Base-by-base conservation (phyloP, 1,140 invertebrate species). In the Drosophila carrolli region DNA sequence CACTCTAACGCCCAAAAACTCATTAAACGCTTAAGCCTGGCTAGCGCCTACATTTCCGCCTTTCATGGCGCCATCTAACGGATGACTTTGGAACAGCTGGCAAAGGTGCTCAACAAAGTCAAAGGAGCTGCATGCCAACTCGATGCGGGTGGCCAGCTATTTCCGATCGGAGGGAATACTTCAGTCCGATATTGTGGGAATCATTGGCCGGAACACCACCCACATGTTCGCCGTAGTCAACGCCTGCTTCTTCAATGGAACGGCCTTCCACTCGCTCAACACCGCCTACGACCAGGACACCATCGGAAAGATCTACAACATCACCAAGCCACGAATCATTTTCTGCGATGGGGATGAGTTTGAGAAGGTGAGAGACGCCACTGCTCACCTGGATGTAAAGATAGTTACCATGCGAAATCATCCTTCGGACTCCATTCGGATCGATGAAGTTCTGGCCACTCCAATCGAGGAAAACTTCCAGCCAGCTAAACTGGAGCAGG, bases 231-330 rank as follows among this genome's bases (percentile, higher is more conserved):
- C 86, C 0, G 78, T 90, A 3, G 67, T 50, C 4, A 86, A 90
- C 19, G 86, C 50, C 7, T 90, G 86, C n/a, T 90, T 90, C 14
- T 90, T 90, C 9, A 90, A 90, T 35, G 86, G 86, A 7, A 83
- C 81, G 7, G 66, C 86, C 2, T 83, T 83, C 6, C 86, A 90
- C 16, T 65, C 86, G 0, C 66, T 90, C 1, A 90, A 86, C 11
- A 68, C 67, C 0, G 5, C 10, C 11, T 83, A 86, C 19, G 86
- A 90, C 2, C 23, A 53, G 16, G 32, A 35, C 0, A 89, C 75
- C 1, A 79, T 90, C 10, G 65, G 66, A 11, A 66, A 78, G 41
- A 63, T 91, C 2, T 84, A 75, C 10, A 41, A 54, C 3, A 74
- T 86, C 4, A 91, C 90, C 1, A 67, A 81, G 38, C 91, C 91